These are phyloP conservation scores for Apis dorsata DNA, from an alignment of 1,140 invertebrate species.

Conservation along the genomic window DNA sequence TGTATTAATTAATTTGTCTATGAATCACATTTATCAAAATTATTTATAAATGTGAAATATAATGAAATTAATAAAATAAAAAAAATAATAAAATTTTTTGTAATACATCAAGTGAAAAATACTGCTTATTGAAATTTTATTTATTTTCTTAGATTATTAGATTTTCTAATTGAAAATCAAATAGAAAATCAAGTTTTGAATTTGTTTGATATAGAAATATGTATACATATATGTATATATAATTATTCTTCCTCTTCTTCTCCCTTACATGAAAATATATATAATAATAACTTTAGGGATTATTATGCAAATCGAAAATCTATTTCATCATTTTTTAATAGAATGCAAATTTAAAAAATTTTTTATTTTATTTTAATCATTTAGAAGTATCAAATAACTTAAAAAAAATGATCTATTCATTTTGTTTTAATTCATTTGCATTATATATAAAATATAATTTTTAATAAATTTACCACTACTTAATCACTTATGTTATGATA, in stretches of 20 bases:
- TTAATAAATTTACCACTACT: not conserved
- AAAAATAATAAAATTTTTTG: no score
- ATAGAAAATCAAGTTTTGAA: no score
- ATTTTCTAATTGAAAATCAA: no score
- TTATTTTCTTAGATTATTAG: not conserved
- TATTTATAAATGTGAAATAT: no score
- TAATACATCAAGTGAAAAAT: no score
- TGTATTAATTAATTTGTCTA: no score
- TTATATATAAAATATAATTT: not conserved
- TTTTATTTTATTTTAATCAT: not conserved
- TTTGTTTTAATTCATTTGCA: not conserved
- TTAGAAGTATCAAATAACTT: conserved; percentile 10
- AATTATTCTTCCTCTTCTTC: no score
- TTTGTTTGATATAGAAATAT: not conserved
- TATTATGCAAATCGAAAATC: conserved; percentile 33
- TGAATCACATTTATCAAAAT: no score
- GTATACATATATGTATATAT: not conserved
- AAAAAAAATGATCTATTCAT: not conserved
- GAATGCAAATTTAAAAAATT: not conserved
- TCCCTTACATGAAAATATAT: no score
- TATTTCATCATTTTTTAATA: not conserved
- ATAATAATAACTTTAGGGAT: conserved; percentile 3
- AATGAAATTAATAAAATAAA: no score
- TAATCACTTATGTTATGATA: not conserved
- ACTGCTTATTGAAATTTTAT: not conserved